Evolutionary conservation across 2,797 vertebrate species (phyloP).

Genomic region (Rhyacichthys aspro): DNA sequence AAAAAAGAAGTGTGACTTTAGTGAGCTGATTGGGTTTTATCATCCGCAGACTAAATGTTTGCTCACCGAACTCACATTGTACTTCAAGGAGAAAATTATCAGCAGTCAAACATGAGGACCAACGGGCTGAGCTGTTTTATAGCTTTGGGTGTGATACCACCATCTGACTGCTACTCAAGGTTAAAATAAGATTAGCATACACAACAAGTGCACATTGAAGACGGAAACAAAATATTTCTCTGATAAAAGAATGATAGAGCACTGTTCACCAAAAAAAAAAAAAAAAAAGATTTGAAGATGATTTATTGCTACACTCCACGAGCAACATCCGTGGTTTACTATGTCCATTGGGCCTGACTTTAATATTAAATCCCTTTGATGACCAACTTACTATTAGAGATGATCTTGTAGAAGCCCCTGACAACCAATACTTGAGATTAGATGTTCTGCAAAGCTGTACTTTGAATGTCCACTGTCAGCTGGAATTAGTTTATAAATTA

Average conservation of each 20-base stretch:
- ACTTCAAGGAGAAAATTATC: conserved; percentile 47
- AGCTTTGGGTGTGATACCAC: conserved; percentile 20
- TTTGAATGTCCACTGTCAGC: too few relatives aligned
- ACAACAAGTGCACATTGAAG: background rate
- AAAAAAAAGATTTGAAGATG: too few relatives aligned
- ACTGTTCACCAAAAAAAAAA: too few relatives aligned
- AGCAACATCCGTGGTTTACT: too few relatives aligned
- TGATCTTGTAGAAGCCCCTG: too few relatives aligned
- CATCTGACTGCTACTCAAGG: conserved; percentile 1
- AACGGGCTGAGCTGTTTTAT: conserved; percentile 28
- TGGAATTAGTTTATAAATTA: too few relatives aligned
- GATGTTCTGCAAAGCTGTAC: too few relatives aligned
- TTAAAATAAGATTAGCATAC: conserved; percentile 10
- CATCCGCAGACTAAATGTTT: conserved; percentile 38
- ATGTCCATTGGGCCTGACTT: too few relatives aligned
- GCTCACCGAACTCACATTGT: conserved; percentile 31
- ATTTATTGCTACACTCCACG: too few relatives aligned
- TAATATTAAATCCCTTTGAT: too few relatives aligned
- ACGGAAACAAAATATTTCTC: background rate
- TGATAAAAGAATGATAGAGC: background rate
- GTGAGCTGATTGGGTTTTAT: conserved; percentile 31
- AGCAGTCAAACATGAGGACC: conserved; percentile 42
- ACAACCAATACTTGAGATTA: too few relatives aligned
- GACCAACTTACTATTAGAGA: too few relatives aligned
- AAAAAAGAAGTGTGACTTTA: background rate